Conservation (phyloP, 2,113 vertebrate genomes). For the Podarcis raffonei region DNA sequence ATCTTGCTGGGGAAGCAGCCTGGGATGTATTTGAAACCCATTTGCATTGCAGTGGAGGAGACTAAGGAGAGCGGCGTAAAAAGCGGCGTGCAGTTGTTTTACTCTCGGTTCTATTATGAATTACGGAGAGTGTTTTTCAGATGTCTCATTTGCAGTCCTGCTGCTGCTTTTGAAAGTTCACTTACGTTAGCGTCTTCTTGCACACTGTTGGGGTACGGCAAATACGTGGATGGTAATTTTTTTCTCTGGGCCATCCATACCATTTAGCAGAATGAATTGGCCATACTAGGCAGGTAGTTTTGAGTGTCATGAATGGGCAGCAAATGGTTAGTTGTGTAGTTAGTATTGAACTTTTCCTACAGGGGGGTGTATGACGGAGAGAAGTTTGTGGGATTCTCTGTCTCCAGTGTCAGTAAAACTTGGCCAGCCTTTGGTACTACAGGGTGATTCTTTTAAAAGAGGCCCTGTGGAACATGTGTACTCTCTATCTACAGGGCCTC, state of each 20-base stretch:
- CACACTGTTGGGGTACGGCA: neutral
- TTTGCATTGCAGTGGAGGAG: neutral
- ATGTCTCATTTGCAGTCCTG: neutral
- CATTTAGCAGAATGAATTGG: no score
- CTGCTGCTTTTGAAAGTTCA: accelerated
- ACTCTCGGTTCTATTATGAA: accelerated
- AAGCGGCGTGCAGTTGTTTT: accelerated
- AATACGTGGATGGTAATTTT: neutral
- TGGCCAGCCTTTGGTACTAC: neutral
- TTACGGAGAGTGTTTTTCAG: neutral
- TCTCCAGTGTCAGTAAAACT: neutral
- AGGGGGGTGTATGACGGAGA: neutral
- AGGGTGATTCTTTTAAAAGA: no score
- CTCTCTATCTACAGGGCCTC: no score
- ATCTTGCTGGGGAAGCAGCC: neutral
- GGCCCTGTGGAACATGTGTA: no score
- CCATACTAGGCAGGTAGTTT: neutral
- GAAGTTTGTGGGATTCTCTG: neutral
- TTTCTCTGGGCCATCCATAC: no score
- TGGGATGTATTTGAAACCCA: accelerated
- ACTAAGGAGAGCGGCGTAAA: neutral
- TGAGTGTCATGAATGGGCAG: neutral
- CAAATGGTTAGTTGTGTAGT: neutral
- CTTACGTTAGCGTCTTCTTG: neutral
- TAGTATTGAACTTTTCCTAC: neutral